These are phyloP conservation scores for Nothoprocta perdicaria DNA, from an alignment of 2,113 vertebrate species.

Conservation along the genomic window DNA sequence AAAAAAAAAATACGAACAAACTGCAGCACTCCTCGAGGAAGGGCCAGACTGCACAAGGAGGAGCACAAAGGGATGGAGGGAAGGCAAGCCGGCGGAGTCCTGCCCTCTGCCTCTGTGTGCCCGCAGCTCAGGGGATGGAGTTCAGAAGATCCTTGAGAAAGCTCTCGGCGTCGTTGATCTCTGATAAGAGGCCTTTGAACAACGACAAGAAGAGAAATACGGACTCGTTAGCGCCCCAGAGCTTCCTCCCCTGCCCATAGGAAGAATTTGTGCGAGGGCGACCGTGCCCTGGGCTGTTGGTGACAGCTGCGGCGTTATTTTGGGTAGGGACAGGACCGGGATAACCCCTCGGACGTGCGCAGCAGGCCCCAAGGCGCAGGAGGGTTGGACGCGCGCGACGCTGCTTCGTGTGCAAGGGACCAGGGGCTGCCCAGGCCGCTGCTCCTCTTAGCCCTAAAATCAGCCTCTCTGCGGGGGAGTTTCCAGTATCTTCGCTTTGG, in stretches of 20 bases:
- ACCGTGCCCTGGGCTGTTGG: not conserved
- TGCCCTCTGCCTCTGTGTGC: not conserved
- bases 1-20: not conserved
- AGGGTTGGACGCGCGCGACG: rapidly evolving
- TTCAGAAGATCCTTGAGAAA: conserved; percentile 96
- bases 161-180: conserved; percentile 90
- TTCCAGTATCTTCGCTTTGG: not conserved
- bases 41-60: conserved; percentile 34
- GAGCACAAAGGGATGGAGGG: conserved; percentile 54
- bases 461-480: not conserved
- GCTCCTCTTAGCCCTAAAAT: not conserved
- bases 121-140: conserved; percentile 89
- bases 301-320: conserved; percentile 49
- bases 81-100: conserved; percentile 57
- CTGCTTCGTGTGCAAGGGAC: not conserved
- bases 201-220: not conserved
- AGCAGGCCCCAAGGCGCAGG: not conserved
- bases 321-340: not conserved
- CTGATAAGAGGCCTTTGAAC: conserved; percentile 88
- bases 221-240: not conserved
- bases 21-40: conserved; percentile 54
- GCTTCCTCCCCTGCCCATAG: not conserved
- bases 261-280: not conserved
- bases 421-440: not conserved
- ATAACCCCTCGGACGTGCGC: not conserved